These are phyloP conservation scores for Trachops cirrhosus DNA, from an alignment of 2,797 vertebrate species.

Conservation along the genomic window DNA sequence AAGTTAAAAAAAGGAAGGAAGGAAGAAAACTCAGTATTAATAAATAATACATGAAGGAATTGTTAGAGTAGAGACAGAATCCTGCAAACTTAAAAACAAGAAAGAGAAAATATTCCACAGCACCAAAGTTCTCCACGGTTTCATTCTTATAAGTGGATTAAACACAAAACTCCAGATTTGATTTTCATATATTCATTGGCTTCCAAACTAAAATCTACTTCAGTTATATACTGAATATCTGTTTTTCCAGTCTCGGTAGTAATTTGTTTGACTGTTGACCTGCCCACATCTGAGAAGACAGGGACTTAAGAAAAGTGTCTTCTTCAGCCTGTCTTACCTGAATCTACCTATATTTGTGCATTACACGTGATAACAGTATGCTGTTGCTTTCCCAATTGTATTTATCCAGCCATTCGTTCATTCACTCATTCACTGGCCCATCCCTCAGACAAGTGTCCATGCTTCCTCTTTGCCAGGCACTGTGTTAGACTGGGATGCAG, in stretches of 20 bases:
- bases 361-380: not conserved
- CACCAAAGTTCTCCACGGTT: slow-evolving; percentile 55
- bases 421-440: not conserved
- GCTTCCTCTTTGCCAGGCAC: not conserved
- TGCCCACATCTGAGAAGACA: not conserved
- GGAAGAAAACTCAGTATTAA: slow-evolving; percentile 39
- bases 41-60: slow-evolving; percentile 66
- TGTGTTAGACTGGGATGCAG: not conserved
- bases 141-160: slow-evolving; percentile 70
- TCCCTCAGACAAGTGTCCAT: not conserved
- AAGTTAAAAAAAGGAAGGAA: not conserved
- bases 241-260: not conserved
- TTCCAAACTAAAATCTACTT: slow-evolving; percentile 70
- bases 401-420: not conserved
- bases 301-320: not conserved
- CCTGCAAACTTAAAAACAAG: not conserved
- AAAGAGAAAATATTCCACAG: slow-evolving; percentile 48
- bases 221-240: slow-evolving; percentile 49
- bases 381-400: not conserved
- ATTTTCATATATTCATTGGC: slow-evolving; percentile 71
- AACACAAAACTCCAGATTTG: slow-evolving; percentile 63
- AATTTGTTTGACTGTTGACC: not conserved
- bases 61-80: slow-evolving; percentile 33
- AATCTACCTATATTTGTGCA: not conserved
- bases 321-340: not conserved